Evolutionary conservation across 2,888 invertebrate genomes (phyloP).

Genomic region (Volucella inflata): DNA sequence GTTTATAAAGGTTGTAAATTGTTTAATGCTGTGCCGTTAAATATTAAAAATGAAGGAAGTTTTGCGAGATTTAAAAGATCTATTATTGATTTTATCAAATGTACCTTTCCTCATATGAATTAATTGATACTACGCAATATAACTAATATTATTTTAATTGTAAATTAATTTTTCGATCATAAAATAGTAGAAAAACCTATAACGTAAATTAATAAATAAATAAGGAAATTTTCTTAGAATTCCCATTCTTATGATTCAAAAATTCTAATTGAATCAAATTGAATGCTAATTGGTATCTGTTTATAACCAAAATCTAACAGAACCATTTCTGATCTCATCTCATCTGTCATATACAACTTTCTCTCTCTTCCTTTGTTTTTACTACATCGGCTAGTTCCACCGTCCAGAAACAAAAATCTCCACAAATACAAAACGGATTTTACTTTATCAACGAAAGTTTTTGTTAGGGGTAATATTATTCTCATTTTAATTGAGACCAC

Average conservation of each 20-base stretch:
- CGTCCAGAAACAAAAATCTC: slow-evolving; percentile 24
- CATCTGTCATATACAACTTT: not conserved
- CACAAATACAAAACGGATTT: not conserved
- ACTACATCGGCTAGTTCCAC: slow-evolving; percentile 48
- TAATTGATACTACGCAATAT: too few relatives aligned
- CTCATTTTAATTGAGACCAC: not conserved
- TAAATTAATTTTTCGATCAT: too few relatives aligned
- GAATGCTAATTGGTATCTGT: not conserved
- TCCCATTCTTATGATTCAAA: not conserved
- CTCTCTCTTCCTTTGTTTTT: slow-evolving; percentile 54
- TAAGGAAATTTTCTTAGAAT: too few relatives aligned
- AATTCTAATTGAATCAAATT: not conserved
- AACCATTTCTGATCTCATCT: slow-evolving; percentile 34
- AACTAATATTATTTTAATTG: too few relatives aligned
- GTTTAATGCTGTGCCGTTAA: too few relatives aligned
- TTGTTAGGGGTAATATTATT: not conserved
- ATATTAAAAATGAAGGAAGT: too few relatives aligned
- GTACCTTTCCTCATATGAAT: too few relatives aligned
- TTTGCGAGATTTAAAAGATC: too few relatives aligned
- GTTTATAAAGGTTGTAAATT: too few relatives aligned
- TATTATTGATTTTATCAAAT: too few relatives aligned
- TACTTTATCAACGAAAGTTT: not conserved
- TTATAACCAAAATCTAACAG: slow-evolving; percentile 33
- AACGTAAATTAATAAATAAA: too few relatives aligned
- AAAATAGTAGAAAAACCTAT: too few relatives aligned